Evolutionary conservation across 2,797 vertebrate genomes (phyloP), one percentile per base, ranked within the genome.

Genomic region (Sebastes diaconus): DNA sequence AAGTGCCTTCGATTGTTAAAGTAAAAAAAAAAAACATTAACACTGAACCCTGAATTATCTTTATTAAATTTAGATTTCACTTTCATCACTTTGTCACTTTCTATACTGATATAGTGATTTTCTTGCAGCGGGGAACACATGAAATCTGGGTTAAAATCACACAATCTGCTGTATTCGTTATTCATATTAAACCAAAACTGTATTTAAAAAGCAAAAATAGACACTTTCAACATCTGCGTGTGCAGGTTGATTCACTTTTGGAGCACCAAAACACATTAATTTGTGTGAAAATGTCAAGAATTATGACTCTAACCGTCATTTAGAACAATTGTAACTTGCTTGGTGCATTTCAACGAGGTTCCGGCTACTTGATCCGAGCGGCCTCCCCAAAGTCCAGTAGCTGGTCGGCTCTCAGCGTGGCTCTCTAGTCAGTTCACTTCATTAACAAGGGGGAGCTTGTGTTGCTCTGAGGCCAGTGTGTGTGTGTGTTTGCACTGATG

Each of bases 291-390:
- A 72, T 27, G 76, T 79, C 71, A 74, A 72, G 55, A 42, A 66
- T 50, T 54, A 3, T 13, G 54, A 72, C 65, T 81, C 34, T 5
- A 42, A 27, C 54, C 10, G 3, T 74, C 69, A 68, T 73, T 77
- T 39, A 29, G 59, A 64, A 55, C 52, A 9, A 57, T 77, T 63
- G 78, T 4, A 68, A 81, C 77, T 82, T 72, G 87, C 81, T 80
- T 67, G 73, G 61, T 58, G 76, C 64, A 50, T 84, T 86, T 87
- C 71, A 86, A 79, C n/a, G 54, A 90, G 87, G 85, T 73, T 84
- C 88, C 88, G 60, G 70, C 67, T 82, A 85, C 90, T 92, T 91
- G 88, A 89, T 91, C 88, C 84, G 67, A 60, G 36, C 67, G 86
- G 39, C 85, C 85, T 78, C 82, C 72, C 84, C 22, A 73, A 86